Evolutionary conservation across 2,113 vertebrate genomes (phyloP), one percentile per base, ranked within the genome.

Genomic region (Pterophyllum scalare): DNA sequence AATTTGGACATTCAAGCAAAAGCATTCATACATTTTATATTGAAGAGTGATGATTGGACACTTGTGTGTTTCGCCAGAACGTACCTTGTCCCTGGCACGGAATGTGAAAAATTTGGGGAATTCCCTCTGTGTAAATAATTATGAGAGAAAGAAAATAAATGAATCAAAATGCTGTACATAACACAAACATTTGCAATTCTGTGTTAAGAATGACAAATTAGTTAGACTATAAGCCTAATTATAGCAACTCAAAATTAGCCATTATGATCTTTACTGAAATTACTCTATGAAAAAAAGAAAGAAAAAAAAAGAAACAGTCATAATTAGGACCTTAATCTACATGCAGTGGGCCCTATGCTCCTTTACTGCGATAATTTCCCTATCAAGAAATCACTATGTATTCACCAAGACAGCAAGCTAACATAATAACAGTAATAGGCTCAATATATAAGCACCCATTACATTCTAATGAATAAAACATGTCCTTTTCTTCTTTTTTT

Each of bases 31-130:
- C 4, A 70, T 8, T 28, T 70, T 28, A 28, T 52, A 52, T 52
- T 52, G 46, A 72, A 0, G 20, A 52, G 24, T 72, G 46, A 31
- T 1, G 26, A n/a, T 54, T 38, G 28, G 57, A n/a, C 5, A 5
- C 49, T 19, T 19, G 22, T 28, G 4, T 22, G 20, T 22, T 6
- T 52, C 56, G 56, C 24, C 10, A 54, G 54, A 52, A 90, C 95
- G 92, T 88, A 98, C 98, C 97, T 99, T 99, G 95, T 98, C 97
- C 94, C 98, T 96, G 88, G 98, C 97, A 80, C 98, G 97, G 93
- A 99, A 99, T 0, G 98, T 99, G 94, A 99, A 99, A 93, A 99
- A 99, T 88, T 99, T 99, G 3, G 98, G 98, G 77, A 99, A 99
- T 89, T 99, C 98, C 94, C 98, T 98, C 98, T 99, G 96, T 90